Evolutionary conservation across 2,113 vertebrate genomes (phyloP), one percentile per base, ranked within the genome.

Genomic region (Pygoscelis adeliae): DNA sequence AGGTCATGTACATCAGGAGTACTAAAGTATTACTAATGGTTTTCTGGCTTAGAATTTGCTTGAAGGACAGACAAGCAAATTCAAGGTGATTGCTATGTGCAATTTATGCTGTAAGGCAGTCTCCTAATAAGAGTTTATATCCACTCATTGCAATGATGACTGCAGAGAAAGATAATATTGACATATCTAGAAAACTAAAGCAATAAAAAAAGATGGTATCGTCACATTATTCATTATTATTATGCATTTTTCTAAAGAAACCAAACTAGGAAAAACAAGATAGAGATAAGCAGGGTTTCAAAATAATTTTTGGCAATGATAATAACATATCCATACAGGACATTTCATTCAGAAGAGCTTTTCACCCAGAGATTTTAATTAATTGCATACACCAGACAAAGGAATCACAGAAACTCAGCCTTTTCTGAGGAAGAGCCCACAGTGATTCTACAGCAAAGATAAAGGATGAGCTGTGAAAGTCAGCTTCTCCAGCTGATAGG

Each of bases 211-310:
- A 94, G 80, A 92, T 85, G 25, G 25, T 87, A 96, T 89, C 30
- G 0, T n/a, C 65, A 40, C 15, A 44, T 65, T 93, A 83, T 80
- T 96, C 40, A 86, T 84, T 93, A 77, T 78, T 58, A 95, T 71
- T 78, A 56, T 13, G 9, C 56, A 27, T 74, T 87, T 87, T 92
- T 72, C 65, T 61, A 82, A 95, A 91, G 61, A 29, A 97, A 78
- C 5, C 14, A 87, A 84, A 74, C n/a, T 34, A 56, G 25, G 30
- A 49, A 79, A 93, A 90, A 25, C 10, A 65, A 90, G 55, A 89
- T 17, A n/a, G n/a, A 92, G 80, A 90, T 77, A 93, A 93, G 77
- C 59, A 87, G 61, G 5, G 27, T 82, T 95, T 96, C 92, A 89
- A 81, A 87, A 92, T 52, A 0, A 47, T 59, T 90, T 94, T 74